These are phyloP conservation scores for Trididemnum nubilum DNA, from an alignment of 23 tunicate genomes.

Conservation along the genomic window DNA sequence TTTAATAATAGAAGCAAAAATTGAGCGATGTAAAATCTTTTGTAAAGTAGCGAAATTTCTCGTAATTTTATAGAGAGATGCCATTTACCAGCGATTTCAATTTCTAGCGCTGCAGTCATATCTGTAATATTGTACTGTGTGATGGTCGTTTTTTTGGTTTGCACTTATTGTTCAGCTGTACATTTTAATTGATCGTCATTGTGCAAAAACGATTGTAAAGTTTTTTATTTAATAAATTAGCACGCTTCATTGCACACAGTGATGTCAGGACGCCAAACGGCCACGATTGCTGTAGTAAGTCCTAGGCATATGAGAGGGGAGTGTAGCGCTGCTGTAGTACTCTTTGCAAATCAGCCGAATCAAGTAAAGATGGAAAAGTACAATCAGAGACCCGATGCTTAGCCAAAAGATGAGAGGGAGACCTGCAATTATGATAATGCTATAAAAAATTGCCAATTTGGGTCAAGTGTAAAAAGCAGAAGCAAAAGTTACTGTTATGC, in stretches of 20 bases:
- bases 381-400: constrained; percentile 70
- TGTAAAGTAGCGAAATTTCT: too few relatives aligned
- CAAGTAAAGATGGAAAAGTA: constrained; percentile 73
- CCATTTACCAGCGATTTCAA: too few relatives aligned
- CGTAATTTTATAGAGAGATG: too few relatives aligned
- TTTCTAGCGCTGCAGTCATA: too few relatives aligned
- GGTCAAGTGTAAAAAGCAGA: neutral
- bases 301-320: constrained; percentile 12
- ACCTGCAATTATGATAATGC: constrained; percentile 49
- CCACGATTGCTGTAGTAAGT: constrained; percentile 57
- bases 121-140: too few relatives aligned
- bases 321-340: constrained; percentile 42
- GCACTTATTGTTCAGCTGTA: neutral
- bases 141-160: too few relatives aligned
- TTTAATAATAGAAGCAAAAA: too few relatives aligned
- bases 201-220: neutral
- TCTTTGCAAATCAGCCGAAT: constrained; percentile 78
- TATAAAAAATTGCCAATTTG: too few relatives aligned
- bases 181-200: neutral
- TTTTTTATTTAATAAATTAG: neutral
- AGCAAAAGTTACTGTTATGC: too few relatives aligned
- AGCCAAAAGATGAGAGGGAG: constrained; percentile 85
- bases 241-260: neutral
- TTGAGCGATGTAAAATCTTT: too few relatives aligned
- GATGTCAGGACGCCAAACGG: constrained; percentile 64